Evolutionary conservation across 1,140 invertebrate species (phyloP).

Genomic region (Antheraea pernyi): DNA sequence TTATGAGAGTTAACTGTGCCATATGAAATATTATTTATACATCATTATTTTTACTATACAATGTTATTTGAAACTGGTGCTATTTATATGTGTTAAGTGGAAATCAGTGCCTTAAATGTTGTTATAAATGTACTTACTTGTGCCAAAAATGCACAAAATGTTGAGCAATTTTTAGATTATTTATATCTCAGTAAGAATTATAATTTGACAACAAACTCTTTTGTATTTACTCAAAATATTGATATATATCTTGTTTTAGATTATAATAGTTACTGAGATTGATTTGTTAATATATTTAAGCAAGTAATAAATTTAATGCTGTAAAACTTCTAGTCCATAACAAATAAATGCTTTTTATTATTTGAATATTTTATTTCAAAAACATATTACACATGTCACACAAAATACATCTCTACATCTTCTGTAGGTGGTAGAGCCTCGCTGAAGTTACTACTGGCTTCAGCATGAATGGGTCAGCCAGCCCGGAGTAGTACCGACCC

Average conservation of each 20-base stretch:
- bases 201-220: neutral
- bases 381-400: constrained; percentile 5
- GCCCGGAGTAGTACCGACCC: no score
- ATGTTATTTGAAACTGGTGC: constrained; percentile 29
- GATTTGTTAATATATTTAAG: constrained; percentile 6
- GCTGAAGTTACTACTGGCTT: no score
- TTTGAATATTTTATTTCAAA: constrained; percentile 26
- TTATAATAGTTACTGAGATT: constrained; percentile 1
- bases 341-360: constrained; percentile 55
- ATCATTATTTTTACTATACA: constrained; percentile 15
- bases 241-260: neutral
- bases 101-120: constrained; percentile 51
- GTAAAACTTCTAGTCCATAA: constrained; percentile 66
- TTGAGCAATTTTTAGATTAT: constrained; percentile 44
- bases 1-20: constrained; percentile 10
- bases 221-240: neutral
- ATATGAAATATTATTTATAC: constrained; percentile 13
- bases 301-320: constrained; percentile 50
- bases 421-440: no score
- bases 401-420: no score
- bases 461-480: no score
- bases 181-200: neutral
- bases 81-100: constrained; percentile 14
- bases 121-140: constrained; percentile 41
- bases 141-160: constrained; percentile 30